Percentiles rank a stretch among this genome's conserved stretches.
phyloP scores from a whole-genome alignment of 1,140 invertebrate species.

The Asbolus verrucosus region DNA sequence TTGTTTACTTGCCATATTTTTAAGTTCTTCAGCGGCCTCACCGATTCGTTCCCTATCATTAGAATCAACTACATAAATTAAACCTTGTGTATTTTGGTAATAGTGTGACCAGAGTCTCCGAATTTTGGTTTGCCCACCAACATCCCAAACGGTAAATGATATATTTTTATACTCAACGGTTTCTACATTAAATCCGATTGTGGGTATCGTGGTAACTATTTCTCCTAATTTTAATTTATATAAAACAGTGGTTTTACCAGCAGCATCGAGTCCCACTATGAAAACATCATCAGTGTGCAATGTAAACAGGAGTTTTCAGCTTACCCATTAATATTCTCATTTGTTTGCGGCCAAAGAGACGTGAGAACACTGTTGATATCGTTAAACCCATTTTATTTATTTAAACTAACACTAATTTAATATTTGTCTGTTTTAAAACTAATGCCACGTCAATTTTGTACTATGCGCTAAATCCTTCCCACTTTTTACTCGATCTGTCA shows the following conservation, averaged over 20 bases:
- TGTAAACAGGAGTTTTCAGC: conserved; percentile 35
- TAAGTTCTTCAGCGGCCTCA: conserved; percentile 86
- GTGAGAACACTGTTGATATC: conserved; percentile 91
- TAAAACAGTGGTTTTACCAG: conserved; percentile 92
- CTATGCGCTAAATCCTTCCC: conserved; percentile 24
- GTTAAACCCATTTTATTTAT: conserved; percentile 87
- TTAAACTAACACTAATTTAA: background rate
- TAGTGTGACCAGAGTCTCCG: conserved; percentile 86
- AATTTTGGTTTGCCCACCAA: conserved; percentile 88
- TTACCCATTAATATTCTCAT: conserved; percentile 96
- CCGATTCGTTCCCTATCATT: conserved; percentile 88
- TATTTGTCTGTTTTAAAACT: conserved; percentile 9
- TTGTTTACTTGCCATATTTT: conserved; percentile 74
- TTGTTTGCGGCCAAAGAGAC: conserved; percentile 97
- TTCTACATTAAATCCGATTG: conserved; percentile 92
- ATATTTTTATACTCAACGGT: conserved; percentile 92
- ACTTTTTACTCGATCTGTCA: too few relatives aligned
- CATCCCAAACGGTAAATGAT: conserved; percentile 88
- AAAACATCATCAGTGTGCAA: conserved; percentile 22
- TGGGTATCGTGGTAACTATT: conserved; percentile 93
- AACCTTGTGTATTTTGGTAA: conserved; percentile 84
- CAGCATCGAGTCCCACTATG: conserved; percentile 84
- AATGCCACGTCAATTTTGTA: conserved; percentile 42
- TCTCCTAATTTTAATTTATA: conserved; percentile 94
- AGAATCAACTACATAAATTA: conserved; percentile 95